Percentiles rank a stretch among this genome's conserved stretches.
These are phyloP conservation scores for Erebia epiphron DNA, from an alignment of 2,888 invertebrate species.

Conservation along the genomic window DNA sequence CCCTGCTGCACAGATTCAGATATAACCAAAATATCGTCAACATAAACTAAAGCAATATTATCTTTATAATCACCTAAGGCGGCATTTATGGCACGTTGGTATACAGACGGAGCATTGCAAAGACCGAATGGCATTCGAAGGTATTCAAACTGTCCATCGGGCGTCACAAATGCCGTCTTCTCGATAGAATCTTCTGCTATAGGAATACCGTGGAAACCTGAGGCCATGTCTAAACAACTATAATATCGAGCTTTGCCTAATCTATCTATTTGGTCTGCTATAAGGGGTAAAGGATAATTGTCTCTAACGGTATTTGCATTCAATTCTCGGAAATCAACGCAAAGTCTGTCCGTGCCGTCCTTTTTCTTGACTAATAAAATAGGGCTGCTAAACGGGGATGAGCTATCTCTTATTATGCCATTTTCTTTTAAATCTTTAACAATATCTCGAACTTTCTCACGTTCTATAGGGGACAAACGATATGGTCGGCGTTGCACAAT, in stretches of 20 bases:
- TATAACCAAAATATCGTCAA: conserved; percentile 32
- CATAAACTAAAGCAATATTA: conserved; percentile 32
- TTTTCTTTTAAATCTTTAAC: no score
- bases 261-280: no score
- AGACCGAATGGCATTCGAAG: conserved; percentile 43
- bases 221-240: conserved; percentile 9
- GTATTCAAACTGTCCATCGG: conserved; percentile 40
- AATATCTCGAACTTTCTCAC: conserved; percentile 13
- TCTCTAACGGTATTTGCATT: background rate
- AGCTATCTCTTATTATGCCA: no score
- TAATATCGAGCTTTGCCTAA: no score
- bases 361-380: no score
- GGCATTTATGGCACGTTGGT: conserved; percentile 36
- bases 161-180: conserved; percentile 12
- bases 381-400: no score
- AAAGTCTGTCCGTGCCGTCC: no score
- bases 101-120: conserved; percentile 40
- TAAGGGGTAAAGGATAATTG: no score
- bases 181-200: conserved; percentile 13
- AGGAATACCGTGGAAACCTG: conserved; percentile 6
- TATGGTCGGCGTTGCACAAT: conserved; percentile 37
- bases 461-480: conserved; percentile 25
- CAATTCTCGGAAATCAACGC: background rate
- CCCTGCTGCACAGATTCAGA: background rate
- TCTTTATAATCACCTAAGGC: background rate